Base-by-base conservation (phyloP, 2,797 vertebrate species). In the Pipistrellus pygmaeus region DNA sequence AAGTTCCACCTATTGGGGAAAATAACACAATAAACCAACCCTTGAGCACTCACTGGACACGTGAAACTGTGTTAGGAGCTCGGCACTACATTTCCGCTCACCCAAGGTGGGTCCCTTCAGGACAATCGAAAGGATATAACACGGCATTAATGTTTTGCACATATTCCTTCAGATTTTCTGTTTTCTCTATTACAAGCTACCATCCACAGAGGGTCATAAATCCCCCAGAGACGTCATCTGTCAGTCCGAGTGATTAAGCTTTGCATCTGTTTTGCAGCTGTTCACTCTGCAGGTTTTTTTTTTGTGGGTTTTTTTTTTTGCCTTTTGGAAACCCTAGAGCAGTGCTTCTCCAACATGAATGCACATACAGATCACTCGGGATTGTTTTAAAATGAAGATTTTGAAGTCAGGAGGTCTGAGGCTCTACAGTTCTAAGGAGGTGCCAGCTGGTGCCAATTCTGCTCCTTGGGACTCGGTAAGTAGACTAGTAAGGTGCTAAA, bases 231-330 rank as follows among this genome's bases (percentile, higher is more conserved):
- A 75, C 88, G 71, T 78, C 48, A 95, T 90, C 66, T 92, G 84
- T 9, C 5, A 4, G 0, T 48, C 91, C 96, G 93, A 2, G 0
- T 96, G 95, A 88, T 2, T 3, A 66, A 69, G 81, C 41, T 94
- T 91, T 93, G 93, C 98, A 97, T 98, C 97, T 98, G 98, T 95
- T 98, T 80, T 96, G 95, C 98, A 98, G 98, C 98, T 98, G 98
- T 97, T 95, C 1, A 0, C 12, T 95, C 35, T 68, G 68, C 60
- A 76, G 38, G 38, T 38, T 38, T 38, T 35, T 35, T 35, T 35
- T 35, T 35, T 35, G 3, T n/a, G n/a, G n/a, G n/a, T 38, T 38
- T 38, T 38, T 68, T 94, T 92, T 96, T 95, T 94, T 94, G 84
- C 46, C 66, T 77, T 69, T 92, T 92, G 91, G 95, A 90, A 91